A percentile compares a stretch with the other conserved stretches of the same genome.
These are phyloP conservation scores for Echeneis naucrates DNA, from an alignment of 2,797 vertebrate genomes.

Conservation along the genomic window DNA sequence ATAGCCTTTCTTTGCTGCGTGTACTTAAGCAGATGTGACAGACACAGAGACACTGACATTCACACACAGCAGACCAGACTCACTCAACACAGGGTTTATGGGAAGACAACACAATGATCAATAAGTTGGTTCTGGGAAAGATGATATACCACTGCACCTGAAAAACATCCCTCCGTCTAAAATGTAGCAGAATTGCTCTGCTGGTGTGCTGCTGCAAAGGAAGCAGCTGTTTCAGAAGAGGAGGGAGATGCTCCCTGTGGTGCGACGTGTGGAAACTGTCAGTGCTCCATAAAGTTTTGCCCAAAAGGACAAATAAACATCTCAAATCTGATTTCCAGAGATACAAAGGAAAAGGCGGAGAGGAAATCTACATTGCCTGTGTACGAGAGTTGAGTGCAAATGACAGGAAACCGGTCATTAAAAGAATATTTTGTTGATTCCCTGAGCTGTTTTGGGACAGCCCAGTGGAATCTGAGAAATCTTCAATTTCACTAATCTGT, in stretches of 20 bases:
- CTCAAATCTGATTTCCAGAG: background rate
- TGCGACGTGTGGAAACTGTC: slow-evolving; percentile 55
- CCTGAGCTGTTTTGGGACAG: background rate
- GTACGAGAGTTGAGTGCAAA: slow-evolving; percentile 4
- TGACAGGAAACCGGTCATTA: background rate
- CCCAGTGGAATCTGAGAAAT: background rate
- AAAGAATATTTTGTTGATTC: background rate
- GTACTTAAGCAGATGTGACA: slow-evolving; percentile 53
- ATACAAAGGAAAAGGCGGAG: slow-evolving; percentile 10
- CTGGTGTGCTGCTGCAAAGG: slow-evolving; percentile 34
- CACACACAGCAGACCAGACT: slow-evolving; percentile 23
- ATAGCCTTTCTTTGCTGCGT: slow-evolving; percentile 24
- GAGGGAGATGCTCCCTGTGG: slow-evolving; percentile 34
- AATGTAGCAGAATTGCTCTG: slow-evolving; percentile 53
- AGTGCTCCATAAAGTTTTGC: slow-evolving; percentile 29
- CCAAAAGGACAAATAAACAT: slow-evolving; percentile 32
- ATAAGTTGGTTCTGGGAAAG: slow-evolving; percentile 51
- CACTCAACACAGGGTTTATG: slow-evolving; percentile 18
- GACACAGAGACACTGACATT: slow-evolving; percentile 36
- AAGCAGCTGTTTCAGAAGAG: slow-evolving; percentile 23
- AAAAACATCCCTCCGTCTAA: slow-evolving; percentile 21
- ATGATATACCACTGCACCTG: slow-evolving; percentile 38
- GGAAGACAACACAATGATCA: slow-evolving; percentile 44
- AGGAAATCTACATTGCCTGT: background rate
- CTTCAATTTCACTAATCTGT: background rate